Evolutionary conservation across 2,797 vertebrate genomes (phyloP).

Genomic region (Sebastolobus alascanus): DNA sequence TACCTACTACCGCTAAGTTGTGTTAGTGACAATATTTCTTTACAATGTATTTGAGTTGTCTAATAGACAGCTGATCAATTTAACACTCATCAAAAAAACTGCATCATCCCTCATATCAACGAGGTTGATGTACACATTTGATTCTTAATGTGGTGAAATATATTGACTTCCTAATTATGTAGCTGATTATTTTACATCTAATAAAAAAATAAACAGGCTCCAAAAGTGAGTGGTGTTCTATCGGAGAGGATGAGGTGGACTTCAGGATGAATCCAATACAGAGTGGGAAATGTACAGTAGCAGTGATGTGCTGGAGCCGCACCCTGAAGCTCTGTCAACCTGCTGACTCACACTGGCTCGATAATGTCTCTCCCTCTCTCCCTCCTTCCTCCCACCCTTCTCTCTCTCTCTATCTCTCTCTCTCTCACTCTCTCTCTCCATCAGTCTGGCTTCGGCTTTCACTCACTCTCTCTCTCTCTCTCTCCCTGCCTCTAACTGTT

Average conservation of each 20-base stretch:
- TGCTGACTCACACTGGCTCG: slow-evolving; percentile 86
- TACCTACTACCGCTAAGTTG: not conserved
- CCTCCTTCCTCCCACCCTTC: slow-evolving; percentile 49
- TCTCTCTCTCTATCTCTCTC: slow-evolving; percentile 47
- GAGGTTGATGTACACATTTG: not conserved
- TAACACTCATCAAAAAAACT: not conserved
- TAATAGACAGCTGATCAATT: not conserved
- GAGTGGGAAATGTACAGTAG: slow-evolving; percentile 52
- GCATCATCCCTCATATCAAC: not conserved
- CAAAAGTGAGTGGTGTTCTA: not conserved
- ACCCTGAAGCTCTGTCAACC: slow-evolving; percentile 77
- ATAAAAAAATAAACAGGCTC: not conserved
- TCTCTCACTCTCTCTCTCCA: slow-evolving; percentile 30
- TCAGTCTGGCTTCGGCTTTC: slow-evolving; percentile 69
- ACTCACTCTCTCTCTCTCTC: slow-evolving; percentile 53
- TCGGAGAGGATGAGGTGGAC: slow-evolving; percentile 18
- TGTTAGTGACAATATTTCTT: not conserved
- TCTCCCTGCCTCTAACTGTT: slow-evolving; percentile 43
- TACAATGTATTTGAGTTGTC: not conserved
- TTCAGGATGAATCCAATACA: slow-evolving; percentile 12
- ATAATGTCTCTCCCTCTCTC: slow-evolving; percentile 75
- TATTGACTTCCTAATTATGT: not conserved
- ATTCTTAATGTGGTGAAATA: not conserved
- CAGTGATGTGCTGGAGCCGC: slow-evolving; percentile 68
- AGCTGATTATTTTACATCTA: not conserved